phyloP scores from a whole-genome alignment of 2,113 vertebrate species.

The Cyphomyrus plagiostoma region DNA sequence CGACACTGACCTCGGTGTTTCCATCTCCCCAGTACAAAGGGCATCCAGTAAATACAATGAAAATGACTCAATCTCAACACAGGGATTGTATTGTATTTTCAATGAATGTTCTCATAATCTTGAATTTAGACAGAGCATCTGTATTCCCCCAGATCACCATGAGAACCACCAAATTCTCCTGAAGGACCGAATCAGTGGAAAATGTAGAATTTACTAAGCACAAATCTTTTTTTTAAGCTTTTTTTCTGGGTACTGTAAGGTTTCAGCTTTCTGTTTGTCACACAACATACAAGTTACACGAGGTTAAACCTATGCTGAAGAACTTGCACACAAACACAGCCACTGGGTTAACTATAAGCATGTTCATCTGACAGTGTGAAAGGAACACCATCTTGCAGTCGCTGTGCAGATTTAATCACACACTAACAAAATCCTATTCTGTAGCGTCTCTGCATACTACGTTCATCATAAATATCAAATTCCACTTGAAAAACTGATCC shows the following conservation, averaged over 20 bases:
- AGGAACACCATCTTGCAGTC: background rate
- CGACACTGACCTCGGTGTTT: background rate
- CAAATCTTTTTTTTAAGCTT: background rate
- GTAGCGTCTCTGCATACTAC: background rate
- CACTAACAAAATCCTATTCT: background rate
- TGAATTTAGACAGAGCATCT: background rate
- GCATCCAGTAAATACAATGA: background rate
- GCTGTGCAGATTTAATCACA: background rate
- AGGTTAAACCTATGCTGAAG: background rate
- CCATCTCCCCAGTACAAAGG: background rate
- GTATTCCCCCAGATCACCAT: background rate
- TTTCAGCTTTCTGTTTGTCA: background rate
- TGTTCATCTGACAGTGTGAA: background rate
- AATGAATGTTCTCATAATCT: background rate
- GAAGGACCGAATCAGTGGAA: background rate
- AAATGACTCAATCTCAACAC: background rate
- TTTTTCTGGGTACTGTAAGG: background rate
- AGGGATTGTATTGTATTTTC: background rate
- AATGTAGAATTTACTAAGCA: background rate
- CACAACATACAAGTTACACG: background rate
- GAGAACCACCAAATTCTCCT: background rate
- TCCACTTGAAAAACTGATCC: background rate
- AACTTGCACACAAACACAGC: background rate
- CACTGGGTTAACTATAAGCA: background rate
- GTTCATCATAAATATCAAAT: background rate